Evolutionary conservation across 2,113 vertebrate genomes (phyloP).

Genomic region (Hystrix brachyura): DNA sequence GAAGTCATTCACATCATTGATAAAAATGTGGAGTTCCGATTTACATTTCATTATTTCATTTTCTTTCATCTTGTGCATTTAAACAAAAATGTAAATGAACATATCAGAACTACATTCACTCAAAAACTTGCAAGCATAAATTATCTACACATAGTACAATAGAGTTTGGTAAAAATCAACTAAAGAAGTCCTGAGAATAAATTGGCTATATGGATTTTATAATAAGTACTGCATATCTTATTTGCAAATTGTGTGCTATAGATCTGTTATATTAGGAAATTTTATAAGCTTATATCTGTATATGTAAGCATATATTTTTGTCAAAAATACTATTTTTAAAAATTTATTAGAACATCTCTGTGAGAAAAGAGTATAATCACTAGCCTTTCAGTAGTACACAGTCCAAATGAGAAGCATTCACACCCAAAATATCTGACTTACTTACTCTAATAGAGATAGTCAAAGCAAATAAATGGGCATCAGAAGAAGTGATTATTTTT

Average conservation of each 20-base stretch:
- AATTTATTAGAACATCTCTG: background rate
- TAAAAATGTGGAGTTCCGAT: background rate
- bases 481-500: slow-evolving; percentile 8
- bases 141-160: background rate
- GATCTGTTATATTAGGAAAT: background rate
- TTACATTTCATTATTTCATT: background rate
- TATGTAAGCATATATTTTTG: background rate
- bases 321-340: background rate
- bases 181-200: slow-evolving; percentile 42
- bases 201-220: background rate
- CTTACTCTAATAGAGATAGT: background rate
- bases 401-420: background rate
- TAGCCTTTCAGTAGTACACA: background rate
- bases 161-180: slow-evolving; percentile 14
- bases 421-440: background rate
- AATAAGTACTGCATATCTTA: background rate
- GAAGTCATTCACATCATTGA: background rate
- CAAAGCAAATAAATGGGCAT: background rate
- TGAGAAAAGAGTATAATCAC: background rate
- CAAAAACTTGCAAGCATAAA: background rate
- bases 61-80: slow-evolving; percentile 33
- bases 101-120: slow-evolving; percentile 31
- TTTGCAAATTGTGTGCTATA: background rate
- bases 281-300: background rate
- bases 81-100: slow-evolving; percentile 12